These are phyloP conservation scores for Pyrrhura leucotis DNA, from an alignment of 2,797 vertebrate genomes.

Conservation along the genomic window DNA sequence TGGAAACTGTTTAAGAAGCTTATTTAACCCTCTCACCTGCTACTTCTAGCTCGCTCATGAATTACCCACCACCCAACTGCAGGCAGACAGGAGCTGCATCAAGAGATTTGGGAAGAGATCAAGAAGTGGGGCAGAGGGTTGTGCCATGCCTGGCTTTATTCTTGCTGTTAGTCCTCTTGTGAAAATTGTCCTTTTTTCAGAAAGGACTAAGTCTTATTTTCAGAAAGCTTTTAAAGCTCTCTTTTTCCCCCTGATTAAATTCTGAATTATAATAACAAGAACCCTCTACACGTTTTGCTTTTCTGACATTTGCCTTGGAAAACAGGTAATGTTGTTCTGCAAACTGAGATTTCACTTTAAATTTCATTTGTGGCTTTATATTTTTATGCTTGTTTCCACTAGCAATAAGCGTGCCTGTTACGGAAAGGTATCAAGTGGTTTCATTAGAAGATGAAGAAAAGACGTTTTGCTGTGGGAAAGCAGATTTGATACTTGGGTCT, in stretches of 20 bases:
- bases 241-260: not conserved
- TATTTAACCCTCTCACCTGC: constrained; percentile 71
- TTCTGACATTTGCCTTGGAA: not conserved
- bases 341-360: not conserved
- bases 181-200: not conserved
- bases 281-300: not conserved
- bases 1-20: constrained; percentile 63
- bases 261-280: not conserved
- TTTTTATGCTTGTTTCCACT: not conserved
- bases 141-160: not conserved
- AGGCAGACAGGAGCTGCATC: not conserved
- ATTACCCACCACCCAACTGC: not conserved
- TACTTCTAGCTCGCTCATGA: constrained; percentile 26
- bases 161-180: not conserved
- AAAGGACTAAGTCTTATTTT: not conserved
- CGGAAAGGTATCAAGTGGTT: not conserved
- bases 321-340: not conserved
- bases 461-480: not conserved
- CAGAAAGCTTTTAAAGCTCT: not conserved
- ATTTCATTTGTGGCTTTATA: not conserved
- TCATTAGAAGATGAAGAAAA: not conserved
- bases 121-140: not conserved
- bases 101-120: not conserved
- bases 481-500: not conserved
- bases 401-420: not conserved